Evolutionary conservation across 2,888 invertebrate genomes (phyloP).

Genomic region (Entomobrya proxima): DNA sequence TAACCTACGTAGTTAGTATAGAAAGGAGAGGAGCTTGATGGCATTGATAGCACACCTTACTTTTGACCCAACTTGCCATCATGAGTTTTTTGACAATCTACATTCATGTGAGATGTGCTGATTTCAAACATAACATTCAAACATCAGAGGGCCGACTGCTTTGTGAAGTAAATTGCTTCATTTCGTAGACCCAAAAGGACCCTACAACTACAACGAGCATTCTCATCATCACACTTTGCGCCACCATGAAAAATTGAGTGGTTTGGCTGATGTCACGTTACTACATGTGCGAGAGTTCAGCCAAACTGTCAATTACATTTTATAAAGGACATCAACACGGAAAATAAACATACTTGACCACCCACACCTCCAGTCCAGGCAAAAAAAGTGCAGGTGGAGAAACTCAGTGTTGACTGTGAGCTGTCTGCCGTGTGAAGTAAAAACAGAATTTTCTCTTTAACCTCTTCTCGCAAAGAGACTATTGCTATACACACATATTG

Average conservation of each 20-base stretch:
- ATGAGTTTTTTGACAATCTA: constrained; percentile 18
- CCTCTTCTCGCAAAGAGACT: no score
- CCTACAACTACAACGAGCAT: no score
- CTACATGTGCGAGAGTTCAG: neutral
- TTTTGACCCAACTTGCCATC: no score
- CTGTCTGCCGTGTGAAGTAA: neutral
- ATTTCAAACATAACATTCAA: neutral
- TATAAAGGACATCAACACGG: neutral
- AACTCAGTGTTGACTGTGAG: no score
- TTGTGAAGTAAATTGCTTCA: constrained; percentile 4
- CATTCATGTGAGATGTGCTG: neutral
- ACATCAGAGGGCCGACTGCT: neutral
- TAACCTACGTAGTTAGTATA: no score
- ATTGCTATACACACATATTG: no score
- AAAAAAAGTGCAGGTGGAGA: no score
- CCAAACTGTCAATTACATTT: constrained; percentile 23
- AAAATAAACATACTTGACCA: neutral
- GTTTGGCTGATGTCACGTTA: neutral
- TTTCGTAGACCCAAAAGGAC: neutral
- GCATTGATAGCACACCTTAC: no score
- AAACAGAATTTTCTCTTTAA: no score
- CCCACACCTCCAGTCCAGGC: neutral
- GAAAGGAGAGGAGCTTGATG: no score
- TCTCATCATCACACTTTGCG: no score
- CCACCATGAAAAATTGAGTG: no score